Percentiles rank a stretch among this genome's conserved stretches.
Conservation (phyloP, 92 coral and sea anemone genomes). For the Ricordea florida region DNA sequence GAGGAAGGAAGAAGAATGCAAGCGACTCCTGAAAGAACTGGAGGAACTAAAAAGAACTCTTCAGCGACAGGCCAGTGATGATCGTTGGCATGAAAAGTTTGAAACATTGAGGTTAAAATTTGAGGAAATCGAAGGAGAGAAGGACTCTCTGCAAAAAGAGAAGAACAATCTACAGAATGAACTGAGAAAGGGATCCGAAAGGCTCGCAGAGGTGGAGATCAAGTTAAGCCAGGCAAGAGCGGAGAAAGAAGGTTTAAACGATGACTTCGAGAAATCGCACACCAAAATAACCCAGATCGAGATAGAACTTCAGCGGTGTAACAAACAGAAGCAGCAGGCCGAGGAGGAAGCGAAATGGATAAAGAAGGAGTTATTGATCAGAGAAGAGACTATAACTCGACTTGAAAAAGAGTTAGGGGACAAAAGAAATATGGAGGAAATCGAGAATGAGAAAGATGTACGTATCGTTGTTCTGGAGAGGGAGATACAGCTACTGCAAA, state of each 20-base stretch:
- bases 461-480: conserved; percentile 30
- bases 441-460: conserved; percentile 49
- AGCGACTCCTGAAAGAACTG: conserved; percentile 29
- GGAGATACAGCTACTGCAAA: conserved; percentile 39
- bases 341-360: conserved; percentile 30
- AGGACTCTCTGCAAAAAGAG: conserved; percentile 62
- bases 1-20: conserved; percentile 49
- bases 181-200: conserved; percentile 54
- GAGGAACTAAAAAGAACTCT: conserved; percentile 41
- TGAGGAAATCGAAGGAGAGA: conserved; percentile 80
- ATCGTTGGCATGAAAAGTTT: conserved; percentile 71
- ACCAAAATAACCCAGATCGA: conserved; percentile 58
- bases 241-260: conserved; percentile 59
- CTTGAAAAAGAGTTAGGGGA: conserved; percentile 33
- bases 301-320: conserved; percentile 25
- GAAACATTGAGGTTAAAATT: conserved; percentile 77
- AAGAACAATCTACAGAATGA: conserved; percentile 68
- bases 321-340: conserved; percentile 30
- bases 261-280: conserved; percentile 56
- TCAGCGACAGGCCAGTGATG: conserved; percentile 45
- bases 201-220: conserved; percentile 68
- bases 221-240: conserved; percentile 65
- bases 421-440: conserved; percentile 14
- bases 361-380: conserved; percentile 22
- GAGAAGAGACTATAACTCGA: conserved; percentile 17